Conservation (phyloP, 2,113 vertebrate species). For the Thunnus thynnus region DNA sequence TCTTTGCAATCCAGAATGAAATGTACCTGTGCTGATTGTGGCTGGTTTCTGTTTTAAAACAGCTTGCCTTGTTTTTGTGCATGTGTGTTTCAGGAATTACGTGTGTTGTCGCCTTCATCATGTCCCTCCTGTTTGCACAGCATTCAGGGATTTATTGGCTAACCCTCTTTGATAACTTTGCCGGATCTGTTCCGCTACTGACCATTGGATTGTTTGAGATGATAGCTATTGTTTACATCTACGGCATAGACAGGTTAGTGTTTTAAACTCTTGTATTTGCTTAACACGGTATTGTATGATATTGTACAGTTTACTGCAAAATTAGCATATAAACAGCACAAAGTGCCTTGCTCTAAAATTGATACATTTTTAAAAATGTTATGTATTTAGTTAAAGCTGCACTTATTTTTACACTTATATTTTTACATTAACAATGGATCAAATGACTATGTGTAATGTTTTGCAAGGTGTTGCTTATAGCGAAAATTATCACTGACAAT, state of each 20-base stretch:
- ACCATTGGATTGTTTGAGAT: constrained; percentile 92
- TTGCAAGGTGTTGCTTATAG: not conserved
- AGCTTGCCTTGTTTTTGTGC: not conserved
- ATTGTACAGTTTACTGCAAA: not conserved
- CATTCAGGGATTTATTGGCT: constrained; percentile 95
- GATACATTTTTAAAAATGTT: too few species aligned
- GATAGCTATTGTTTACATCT: constrained; percentile 91
- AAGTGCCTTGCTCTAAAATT: not conserved
- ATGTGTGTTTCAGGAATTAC: constrained; percentile 84
- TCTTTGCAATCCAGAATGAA: not conserved
- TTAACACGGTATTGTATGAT: not conserved
- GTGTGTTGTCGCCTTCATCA: constrained; percentile 85
- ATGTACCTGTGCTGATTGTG: not conserved
- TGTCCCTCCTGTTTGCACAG: constrained; percentile 90
- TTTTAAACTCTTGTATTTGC: not conserved
- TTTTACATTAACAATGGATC: too few species aligned
- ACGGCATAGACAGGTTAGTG: constrained; percentile 86
- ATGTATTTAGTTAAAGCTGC: not conserved
- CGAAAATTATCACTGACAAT: not conserved
- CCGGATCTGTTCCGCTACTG: constrained; percentile 93
- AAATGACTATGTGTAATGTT: not conserved
- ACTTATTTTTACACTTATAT: not conserved
- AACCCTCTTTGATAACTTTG: constrained; percentile 90
- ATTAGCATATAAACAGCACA: not conserved
- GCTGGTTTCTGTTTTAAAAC: not conserved